Base-by-base conservation (phyloP, 2,888 invertebrate genomes). In the Melitaea athalia region DNA sequence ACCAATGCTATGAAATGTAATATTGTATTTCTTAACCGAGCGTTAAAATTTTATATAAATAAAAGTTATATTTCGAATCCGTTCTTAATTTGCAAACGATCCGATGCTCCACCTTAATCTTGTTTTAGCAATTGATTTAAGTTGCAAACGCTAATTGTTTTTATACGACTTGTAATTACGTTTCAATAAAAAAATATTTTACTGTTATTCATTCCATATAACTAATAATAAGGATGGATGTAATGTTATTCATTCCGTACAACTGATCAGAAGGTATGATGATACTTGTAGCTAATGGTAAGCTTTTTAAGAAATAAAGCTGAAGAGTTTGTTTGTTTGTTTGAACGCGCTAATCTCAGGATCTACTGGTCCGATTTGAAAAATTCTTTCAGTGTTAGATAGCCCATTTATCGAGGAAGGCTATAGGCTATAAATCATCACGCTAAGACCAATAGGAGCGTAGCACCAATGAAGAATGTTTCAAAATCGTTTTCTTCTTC, bases 121-220 rank as follows among this genome's bases (percentile, higher is more conserved):
- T 70, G 72, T 72, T 67, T 53, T 47, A 50, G 14, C 62, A 68
- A 67, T 68, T 70, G 61, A 57, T 60, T 71, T 68, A 42, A 67
- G 60, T 38, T 33, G 53, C 7, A 53, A n/a, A 59, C 42, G 24
- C 59, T 63, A 53, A 60, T 68, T 64, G 63, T 68, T 68, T 42
- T 11, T 38, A 42, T 55, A 24, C 17, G 52, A 42, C 49, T 55
- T 47, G 53, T 61, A 47, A 66, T 53, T 45, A 60, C 43, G 3
- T 33, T 45, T 15, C 5, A 4, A 43, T 11, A 11, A 11, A 52
- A 52, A 5, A 24, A 52, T 52, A 12, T 24, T 52, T 24, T 52
- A 31, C 17, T 17, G 52, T 17, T 52, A 17, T 52, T 12, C 24
- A 24, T 52, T 52, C 17, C 6, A 17, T 5, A 52, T 52, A 12